Evolutionary conservation across 1,140 invertebrate species (phyloP), one percentile per base, ranked within the genome.

Genomic region (Camponotus pennsylvanicus): DNA sequence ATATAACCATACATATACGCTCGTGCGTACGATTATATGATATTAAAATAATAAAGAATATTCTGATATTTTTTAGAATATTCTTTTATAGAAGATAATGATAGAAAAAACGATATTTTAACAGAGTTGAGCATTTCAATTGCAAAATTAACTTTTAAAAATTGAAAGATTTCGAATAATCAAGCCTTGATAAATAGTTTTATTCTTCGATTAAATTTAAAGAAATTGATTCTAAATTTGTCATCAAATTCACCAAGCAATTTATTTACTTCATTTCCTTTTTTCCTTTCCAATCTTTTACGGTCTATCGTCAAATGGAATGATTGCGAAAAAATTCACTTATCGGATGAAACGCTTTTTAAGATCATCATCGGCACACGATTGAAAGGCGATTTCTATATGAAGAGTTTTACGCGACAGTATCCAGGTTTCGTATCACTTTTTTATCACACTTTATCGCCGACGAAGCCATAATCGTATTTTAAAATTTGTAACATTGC

Each of bases 401-500:
- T 76, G 21, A 4, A 61, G 34, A 57, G 11, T 61, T 76, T 76
- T 76, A 61, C 7, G 18, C n/a, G 13, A 76, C 21, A 9, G 37
- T 61, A 42, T 76, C 27, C 13, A 61, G n/a, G 8, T 3, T 76
- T 42, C 0, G 21, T 9, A 34, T 73, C 15, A 15, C 3, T 5
- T 45, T 4, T 15, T 18, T 52, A 52, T 52, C 49, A 21, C 21
- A 18, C 32, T 75, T 27, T 42, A 77, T 63, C 18, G 5, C 8
- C n/a, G 0, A 75, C 13, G n/a, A 75, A 40, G 37, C 7, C 9
- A 57, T 75, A 75, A 18, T 13, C 21, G 15, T 1, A n/a, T 45
- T 40, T 77, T 77, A 64, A 77, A 64, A 64, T 45, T 42, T 63
- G 40, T n/a, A 21, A n/a, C 21, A 64, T 34, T 64, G 8, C 18